Base-by-base conservation (phyloP, 2,888 invertebrate species). In the Philereme vetulata region DNA sequence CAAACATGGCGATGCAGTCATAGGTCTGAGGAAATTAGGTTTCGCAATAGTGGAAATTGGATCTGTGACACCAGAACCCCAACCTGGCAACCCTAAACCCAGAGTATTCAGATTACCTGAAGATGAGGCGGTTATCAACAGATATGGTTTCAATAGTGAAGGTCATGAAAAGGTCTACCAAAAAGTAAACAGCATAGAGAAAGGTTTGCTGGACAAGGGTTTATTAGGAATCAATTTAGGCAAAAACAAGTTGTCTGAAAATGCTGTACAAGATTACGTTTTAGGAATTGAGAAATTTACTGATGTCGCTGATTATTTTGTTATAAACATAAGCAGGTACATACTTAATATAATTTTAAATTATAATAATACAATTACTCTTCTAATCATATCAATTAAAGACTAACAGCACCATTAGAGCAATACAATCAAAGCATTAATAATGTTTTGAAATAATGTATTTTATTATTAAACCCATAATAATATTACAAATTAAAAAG, bases 41-140 rank as follows among this genome's bases (percentile, higher is more conserved):
- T 99, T 99, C 88, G 97, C 99, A 4, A 97, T 98, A 84, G 95
- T 99, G 32, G 99, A 99, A 94, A 95, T 99, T 72, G 99, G 99
- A 61, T 98, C 98, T 4, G 95, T 99, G 0, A 99, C 99, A 1
- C 99, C 99, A 0, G 81, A 95, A 73, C 97, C 99, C 0, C 99
- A 99, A 83, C 92, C 94, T 0, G 99, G 99, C 0, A 99, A 99
- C 86, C 95, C 96, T 6, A 96, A 96, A 82, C 99, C 99, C 0
- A 93, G 99, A 73, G 96, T 99, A 0, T 99, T 99, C 85, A 93
- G 99, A 56, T 88, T 99, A 7, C 81, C 88, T 3, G 95, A 96
- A 75, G 99, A 99, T 85, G 86, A 93, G 66, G 99, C 98, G 40
- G 95, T 99, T 4, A 98, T 99, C 35, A 99, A 99, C 85, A 95